Evolutionary conservation across 2,113 vertebrate genomes (phyloP), one percentile per base, ranked within the genome.

Genomic region (Opisthocomus hoazin): DNA sequence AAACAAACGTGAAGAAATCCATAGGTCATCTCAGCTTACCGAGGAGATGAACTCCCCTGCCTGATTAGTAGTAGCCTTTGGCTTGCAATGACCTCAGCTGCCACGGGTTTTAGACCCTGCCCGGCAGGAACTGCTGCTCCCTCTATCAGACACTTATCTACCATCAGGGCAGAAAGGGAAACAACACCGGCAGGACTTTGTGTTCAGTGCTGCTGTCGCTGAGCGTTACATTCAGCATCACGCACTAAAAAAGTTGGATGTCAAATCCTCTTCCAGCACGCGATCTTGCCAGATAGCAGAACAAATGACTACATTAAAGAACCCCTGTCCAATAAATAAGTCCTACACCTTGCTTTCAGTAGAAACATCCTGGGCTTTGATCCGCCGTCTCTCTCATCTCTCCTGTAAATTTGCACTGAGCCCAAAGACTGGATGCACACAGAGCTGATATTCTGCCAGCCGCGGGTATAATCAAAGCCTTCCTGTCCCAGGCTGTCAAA

Each of bases 141-240:
- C 75, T 92, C 65, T 78, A 64, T 93, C 84, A 92, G 18, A 41
- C 32, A 96, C 92, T 78, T 94, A 97, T 5, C 85, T 92, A 37
- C 79, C 96, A 73, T 93, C 95, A 93, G 96, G 82, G 86, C 71
- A 84, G 75, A 70, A 69, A 60, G n/a, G 90, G 23, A 45, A 95
- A 76, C 57, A 95, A 68, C 57, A 27, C 46, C 68, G 70, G 39
- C 77, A 94, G 96, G 85, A 97, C 83, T 70, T 93, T 79, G 87
- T 96, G 91, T 93, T 97, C 54, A 86, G 45, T 43, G 43, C 46
- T 64, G 58, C 50, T 70, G 51, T 21, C 16, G 2, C n/a, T 22
- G 45, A 84, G 58, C 1, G 0, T 73, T 79, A 58, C 69, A n/a
- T 65, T 23, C 87, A 84, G 50, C 26, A 85, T 19, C 0, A 0